These are phyloP conservation scores for Pachliopta kotzebuea DNA, from an alignment of 2,888 invertebrate genomes.

Conservation along the genomic window DNA sequence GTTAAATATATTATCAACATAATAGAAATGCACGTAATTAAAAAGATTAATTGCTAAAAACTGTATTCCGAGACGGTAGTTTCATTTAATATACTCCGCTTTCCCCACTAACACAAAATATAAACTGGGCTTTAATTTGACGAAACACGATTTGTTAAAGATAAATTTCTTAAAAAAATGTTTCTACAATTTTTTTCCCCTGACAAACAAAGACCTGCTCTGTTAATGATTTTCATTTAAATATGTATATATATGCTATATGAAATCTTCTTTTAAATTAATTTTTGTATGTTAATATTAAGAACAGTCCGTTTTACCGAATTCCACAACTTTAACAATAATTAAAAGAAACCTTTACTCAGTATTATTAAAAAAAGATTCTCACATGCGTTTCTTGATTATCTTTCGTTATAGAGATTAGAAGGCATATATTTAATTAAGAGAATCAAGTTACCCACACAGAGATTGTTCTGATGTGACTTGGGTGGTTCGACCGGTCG, in stretches of 20 bases:
- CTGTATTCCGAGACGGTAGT: background rate
- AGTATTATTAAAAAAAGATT: constrained; percentile 40
- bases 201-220: too few species aligned
- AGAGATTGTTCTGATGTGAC: constrained; percentile 41
- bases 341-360: too few species aligned
- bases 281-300: too few species aligned
- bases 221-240: too few species aligned
- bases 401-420: constrained; percentile 67
- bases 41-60: constrained; percentile 9
- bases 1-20: constrained; percentile 24
- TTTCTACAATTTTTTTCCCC: too few species aligned
- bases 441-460: constrained; percentile 61
- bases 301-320: too few species aligned
- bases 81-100: constrained; percentile 24
- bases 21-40: constrained; percentile 31
- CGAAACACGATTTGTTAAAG: too few species aligned
- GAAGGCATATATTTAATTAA: constrained; percentile 67
- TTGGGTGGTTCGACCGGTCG: constrained; percentile 50
- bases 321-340: too few species aligned
- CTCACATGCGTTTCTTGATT: constrained; percentile 30
- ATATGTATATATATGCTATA: too few species aligned
- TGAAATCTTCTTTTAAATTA: too few species aligned
- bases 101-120: background rate
- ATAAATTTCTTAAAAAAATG: too few species aligned
- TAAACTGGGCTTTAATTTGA: background rate